Percentiles rank a stretch among this genome's conserved stretches.
Conservation (phyloP, 2,113 vertebrate genomes). For the Archilochus colubris region DNA sequence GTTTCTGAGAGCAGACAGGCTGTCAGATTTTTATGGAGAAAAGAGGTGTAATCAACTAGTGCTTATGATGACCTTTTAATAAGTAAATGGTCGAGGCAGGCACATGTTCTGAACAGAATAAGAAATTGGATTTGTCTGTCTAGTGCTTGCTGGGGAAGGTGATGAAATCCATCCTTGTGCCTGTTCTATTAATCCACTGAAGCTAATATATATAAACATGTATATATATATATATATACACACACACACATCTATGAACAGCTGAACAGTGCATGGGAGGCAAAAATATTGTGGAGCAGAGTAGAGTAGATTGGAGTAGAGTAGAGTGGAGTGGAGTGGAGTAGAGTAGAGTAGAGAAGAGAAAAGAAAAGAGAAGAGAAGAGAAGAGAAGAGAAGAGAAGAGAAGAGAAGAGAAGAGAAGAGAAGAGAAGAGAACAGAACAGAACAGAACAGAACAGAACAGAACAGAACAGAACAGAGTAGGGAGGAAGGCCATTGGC, state of each 20-base stretch:
- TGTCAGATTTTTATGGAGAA: constrained; percentile 32
- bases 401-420: too few relatives aligned
- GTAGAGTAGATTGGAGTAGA: too few relatives aligned
- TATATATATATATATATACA: accelerated
- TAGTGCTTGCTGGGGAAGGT: neutral
- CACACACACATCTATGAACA: accelerated
- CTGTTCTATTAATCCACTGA: neutral
- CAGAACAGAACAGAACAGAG: too few relatives aligned
- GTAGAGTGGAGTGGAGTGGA: too few relatives aligned
- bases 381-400: too few relatives aligned
- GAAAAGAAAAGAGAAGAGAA: too few relatives aligned
- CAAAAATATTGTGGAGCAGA: too few relatives aligned
- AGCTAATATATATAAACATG: accelerated
- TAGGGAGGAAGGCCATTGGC: too few relatives aligned
- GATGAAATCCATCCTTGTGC: neutral
- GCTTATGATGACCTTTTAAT: constrained; percentile 55
- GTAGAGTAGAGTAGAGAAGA: too few relatives aligned
- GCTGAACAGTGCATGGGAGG: too few relatives aligned
- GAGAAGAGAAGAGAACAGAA: too few relatives aligned
- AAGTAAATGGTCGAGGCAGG: constrained; percentile 2
- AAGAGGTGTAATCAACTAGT: constrained; percentile 14
- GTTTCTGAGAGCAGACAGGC: neutral
- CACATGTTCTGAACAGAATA: neutral
- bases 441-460: too few relatives aligned
- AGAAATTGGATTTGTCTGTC: neutral